Evolutionary conservation across 2,888 invertebrate genomes (phyloP), one percentile per base, ranked within the genome.

Genomic region (Lysandra coridon): DNA sequence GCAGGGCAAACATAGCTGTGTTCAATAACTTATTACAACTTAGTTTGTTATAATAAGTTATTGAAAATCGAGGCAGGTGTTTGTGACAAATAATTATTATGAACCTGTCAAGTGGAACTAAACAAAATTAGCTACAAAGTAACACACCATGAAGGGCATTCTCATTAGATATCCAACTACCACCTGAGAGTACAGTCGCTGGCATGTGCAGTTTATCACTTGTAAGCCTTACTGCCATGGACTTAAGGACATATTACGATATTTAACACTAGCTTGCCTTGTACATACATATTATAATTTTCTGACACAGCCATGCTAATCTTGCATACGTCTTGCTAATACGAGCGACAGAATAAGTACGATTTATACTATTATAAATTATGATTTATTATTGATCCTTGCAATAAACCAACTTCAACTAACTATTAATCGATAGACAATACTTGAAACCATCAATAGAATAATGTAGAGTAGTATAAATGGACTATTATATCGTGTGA

Each of bases 71-170:
- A 40, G 6, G n/a, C 73, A 74, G n/a, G 44, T 44, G 7, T 7
- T 44, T 14, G 49, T 23, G 37, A 49, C 60, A 53, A 64, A 74
- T 73, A 73, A 53, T 73, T 64, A 60, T 78, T 53, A 73, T 79
- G 23, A 76, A 44, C 76, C 49, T 62, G 78, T 75, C 30, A 78
- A 60, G 37, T 79, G 74, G 74, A 79, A 78, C 73, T 23, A 73
- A 80, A 79, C 77, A 57, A 74, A 82, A 83, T 80, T 82, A 80
- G 78, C 81, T 81, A 80, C 82, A 81, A 76, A 74, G 80, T 81
- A 81, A 78, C 82, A 80, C 81, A 78, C 60, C 74, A 78, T 80
- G 88, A 88, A 89, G 89, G 90, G 83, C 86, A 82, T 78, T 74
- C 78, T 83, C 83, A 85, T 89, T 88, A 88, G 86, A 78, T 60